A percentile compares a stretch with the other conserved stretches of the same genome.
Conservation (phyloP, 1,140 invertebrate species). For the Euschistus heros region DNA sequence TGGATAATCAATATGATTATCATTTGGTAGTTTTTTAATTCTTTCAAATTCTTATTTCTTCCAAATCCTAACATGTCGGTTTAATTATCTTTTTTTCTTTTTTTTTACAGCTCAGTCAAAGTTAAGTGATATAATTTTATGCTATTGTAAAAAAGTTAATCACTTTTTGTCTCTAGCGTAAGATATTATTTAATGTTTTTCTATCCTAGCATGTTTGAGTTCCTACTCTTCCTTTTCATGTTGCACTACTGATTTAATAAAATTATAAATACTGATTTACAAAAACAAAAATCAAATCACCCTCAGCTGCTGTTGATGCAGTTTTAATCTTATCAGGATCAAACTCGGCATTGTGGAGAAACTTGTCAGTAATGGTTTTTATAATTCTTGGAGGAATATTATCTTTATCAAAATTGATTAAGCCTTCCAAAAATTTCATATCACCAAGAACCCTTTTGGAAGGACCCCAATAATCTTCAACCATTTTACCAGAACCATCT, state of each 20-base stretch:
- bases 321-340: slow-evolving; percentile 81
- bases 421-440: slow-evolving; percentile 73
- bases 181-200: not conserved
- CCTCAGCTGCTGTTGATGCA: slow-evolving; percentile 65
- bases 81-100: too few relatives aligned
- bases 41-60: too few relatives aligned
- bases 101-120: too few relatives aligned
- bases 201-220: too few relatives aligned
- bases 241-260: too few relatives aligned
- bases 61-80: too few relatives aligned
- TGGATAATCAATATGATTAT: too few relatives aligned
- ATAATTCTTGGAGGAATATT: slow-evolving; percentile 74
- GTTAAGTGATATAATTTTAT: too few relatives aligned
- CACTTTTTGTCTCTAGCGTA: not conserved
- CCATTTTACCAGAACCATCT: slow-evolving; percentile 54
- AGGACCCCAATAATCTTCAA: slow-evolving; percentile 89
- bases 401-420: slow-evolving; percentile 87
- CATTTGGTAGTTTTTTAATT: too few relatives aligned
- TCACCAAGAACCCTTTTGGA: slow-evolving; percentile 84
- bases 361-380: slow-evolving; percentile 69
- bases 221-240: too few relatives aligned
- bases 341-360: slow-evolving; percentile 74
- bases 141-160: too few relatives aligned
- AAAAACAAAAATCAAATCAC: slow-evolving; percentile 31
- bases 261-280: too few relatives aligned